Base-by-base conservation (phyloP, 2,888 invertebrate genomes). In the Acleris holmiana region DNA sequence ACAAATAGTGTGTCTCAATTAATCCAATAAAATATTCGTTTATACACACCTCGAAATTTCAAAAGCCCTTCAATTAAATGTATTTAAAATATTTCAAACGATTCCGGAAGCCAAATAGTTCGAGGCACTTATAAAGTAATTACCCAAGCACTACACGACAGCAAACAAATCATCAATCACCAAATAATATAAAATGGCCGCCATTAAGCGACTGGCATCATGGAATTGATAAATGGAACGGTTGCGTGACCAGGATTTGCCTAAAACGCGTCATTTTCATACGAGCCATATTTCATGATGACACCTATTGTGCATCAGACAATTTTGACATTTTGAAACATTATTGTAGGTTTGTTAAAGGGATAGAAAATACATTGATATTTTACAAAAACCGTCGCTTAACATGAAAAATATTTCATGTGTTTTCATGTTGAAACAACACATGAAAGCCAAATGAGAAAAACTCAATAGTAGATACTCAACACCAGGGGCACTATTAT, bases 231-330 rank as follows among this genome's bases (percentile, higher is more conserved):
- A 40, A 64, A 64, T 64, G 58, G 41, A 47, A 40, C 17, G 53
- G 53, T 64, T 40, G 63, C 63, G 63, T 64, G 63, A 40, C 15
- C 35, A 47, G 17, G 58, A 58, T 53, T 53, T 25, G 50, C 47
- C 25, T 15, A 23, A 61, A 35, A 54, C 19, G 29, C 53, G 47
- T 53, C 47, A 51, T 56, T 35, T 23, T 40, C 13, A 23, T 47
- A n/a, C 23, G 23, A 4, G 21, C 40, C 47, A 64, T 58, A 53
- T 48, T 40, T 58, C 58, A 64, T 46, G 41, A 25, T 13, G 41
- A 17, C 55, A 40, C n/a, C 29, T 17, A 44, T 44, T 44, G 17
- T 44, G 41, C 44, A 17, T 4, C n/a, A 0, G 6, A 7, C n/a
- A 44, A 44, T 17, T 44, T 35, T 13, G 13, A 13, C 4, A 35